A percentile compares a stretch with the other conserved stretches of the same genome.
Conservation (phyloP, 2,113 vertebrate species). For the Trochalopteron elliotii region DNA sequence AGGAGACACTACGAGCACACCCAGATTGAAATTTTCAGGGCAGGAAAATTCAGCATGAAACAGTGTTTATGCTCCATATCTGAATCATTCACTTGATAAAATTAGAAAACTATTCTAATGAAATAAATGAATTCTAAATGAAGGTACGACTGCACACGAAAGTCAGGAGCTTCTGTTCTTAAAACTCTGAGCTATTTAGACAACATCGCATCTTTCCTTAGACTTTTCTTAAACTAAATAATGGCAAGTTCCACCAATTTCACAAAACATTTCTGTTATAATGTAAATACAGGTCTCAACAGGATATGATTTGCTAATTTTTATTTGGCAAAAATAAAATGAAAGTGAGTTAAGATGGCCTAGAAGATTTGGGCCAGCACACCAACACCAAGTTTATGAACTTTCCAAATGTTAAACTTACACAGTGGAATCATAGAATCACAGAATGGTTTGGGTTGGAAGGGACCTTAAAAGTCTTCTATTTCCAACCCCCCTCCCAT, state of each 20-base stretch:
- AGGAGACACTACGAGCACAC: neutral
- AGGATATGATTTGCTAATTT: neutral
- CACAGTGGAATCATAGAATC: fast-evolving
- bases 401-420: neutral
- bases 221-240: neutral
- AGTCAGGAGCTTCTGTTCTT: neutral
- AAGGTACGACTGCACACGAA: neutral
- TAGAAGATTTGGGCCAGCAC: neutral
- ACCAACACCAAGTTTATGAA: neutral
- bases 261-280: neutral
- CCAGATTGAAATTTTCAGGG: neutral
- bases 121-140: neutral
- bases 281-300: neutral
- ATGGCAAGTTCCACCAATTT: neutral
- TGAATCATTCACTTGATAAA: neutral
- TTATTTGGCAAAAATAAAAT: neutral
- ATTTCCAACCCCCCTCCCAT: neutral
- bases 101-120: neutral
- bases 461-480: neutral
- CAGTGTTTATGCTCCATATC: neutral
- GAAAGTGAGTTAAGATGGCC: neutral
- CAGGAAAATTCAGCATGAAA: neutral
- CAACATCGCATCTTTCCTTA: neutral
- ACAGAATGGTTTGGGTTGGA: neutral
- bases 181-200: neutral